A percentile compares a stretch with the other conserved stretches of the same genome.
Conservation (phyloP, 1,140 invertebrate genomes). For the Paralvinella palmiformis region DNA sequence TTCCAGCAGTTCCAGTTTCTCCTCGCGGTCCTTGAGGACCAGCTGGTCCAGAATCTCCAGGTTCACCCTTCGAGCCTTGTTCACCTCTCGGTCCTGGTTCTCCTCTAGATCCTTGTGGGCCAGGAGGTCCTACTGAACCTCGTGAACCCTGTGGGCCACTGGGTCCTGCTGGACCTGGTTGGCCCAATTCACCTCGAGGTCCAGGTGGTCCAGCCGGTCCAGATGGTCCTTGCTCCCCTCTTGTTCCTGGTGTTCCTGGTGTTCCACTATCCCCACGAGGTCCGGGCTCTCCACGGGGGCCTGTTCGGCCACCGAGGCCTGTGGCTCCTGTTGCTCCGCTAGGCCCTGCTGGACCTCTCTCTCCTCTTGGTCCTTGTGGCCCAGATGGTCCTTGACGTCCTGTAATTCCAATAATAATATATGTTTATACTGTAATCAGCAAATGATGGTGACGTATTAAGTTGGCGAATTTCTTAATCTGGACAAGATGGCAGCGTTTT, state of each 20-base stretch:
- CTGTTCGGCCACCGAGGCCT: constrained; percentile 29
- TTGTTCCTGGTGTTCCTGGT: constrained; percentile 7
- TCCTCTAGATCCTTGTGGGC: constrained; percentile 10
- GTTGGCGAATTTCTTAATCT: constrained; percentile 10
- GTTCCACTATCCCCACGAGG: constrained; percentile 9
- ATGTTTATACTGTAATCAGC: no score
- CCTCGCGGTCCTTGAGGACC: constrained; percentile 14
- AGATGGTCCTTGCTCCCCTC: constrained; percentile 2
- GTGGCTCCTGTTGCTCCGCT: no score
- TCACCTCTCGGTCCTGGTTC: constrained; percentile 11
- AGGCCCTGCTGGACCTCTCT: no score
- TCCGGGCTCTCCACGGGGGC: constrained; percentile 34
- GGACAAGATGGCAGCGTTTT: constrained; percentile 14
- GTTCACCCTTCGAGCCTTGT: constrained; percentile 9
- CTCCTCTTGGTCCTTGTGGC: constrained; percentile 30
- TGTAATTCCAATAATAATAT: no score
- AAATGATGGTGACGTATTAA: no score
- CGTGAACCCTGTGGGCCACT: constrained; percentile 9
- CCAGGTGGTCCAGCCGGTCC: constrained; percentile 7
- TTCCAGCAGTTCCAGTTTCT: constrained; percentile 2
- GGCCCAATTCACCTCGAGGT: no score
- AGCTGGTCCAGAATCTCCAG: constrained; percentile 9
- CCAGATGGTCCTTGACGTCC: constrained; percentile 23
- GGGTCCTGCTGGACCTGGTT: constrained; percentile 12
- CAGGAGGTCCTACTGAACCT: constrained; percentile 16